Percentiles rank a stretch among this genome's conserved stretches.
phyloP scores from a whole-genome alignment of 2,888 invertebrate genomes.

The Apodemia arnacis region DNA sequence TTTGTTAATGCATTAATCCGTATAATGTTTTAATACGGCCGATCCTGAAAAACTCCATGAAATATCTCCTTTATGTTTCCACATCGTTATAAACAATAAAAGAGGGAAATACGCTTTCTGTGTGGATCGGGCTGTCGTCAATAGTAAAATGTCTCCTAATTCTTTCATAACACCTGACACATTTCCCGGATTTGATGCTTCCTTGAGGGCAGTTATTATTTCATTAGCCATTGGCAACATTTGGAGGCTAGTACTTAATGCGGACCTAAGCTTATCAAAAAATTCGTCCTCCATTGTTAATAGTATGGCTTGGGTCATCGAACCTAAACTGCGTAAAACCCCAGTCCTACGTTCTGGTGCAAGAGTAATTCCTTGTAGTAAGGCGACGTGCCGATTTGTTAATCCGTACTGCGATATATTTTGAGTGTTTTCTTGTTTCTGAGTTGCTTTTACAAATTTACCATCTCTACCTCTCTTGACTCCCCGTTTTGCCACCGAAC shows the following conservation, averaged over 20 bases:
- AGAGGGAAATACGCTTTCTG: conserved; percentile 77
- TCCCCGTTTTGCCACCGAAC: no score
- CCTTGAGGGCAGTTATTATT: conserved; percentile 64
- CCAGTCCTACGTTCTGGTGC: no score
- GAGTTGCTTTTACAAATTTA: no score
- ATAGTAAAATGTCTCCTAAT: conserved; percentile 76
- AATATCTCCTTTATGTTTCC: conserved; percentile 19
- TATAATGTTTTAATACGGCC: conserved; percentile 39
- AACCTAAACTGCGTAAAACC: no score
- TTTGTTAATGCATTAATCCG: no score
- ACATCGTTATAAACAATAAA: conserved; percentile 33
- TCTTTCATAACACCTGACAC: conserved; percentile 81
- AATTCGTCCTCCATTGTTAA: conserved; percentile 62
- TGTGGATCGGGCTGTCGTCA: conserved; percentile 77
- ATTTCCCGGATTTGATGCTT: conserved; percentile 68
- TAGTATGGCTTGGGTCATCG: conserved; percentile 47
- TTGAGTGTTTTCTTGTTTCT: no score
- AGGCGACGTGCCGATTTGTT: no score
- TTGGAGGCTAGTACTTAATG: conserved; percentile 72
- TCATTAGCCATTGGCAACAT: conserved; percentile 83
- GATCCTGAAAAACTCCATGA: conserved; percentile 75
- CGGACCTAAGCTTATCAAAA: conserved; percentile 55
- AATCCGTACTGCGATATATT: no score
- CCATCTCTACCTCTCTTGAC: no score
- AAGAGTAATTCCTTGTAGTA: no score